A percentile compares a stretch with the other conserved stretches of the same genome.
phyloP scores from a whole-genome alignment of 2,113 vertebrate species.

The Carassius auratus region DNA sequence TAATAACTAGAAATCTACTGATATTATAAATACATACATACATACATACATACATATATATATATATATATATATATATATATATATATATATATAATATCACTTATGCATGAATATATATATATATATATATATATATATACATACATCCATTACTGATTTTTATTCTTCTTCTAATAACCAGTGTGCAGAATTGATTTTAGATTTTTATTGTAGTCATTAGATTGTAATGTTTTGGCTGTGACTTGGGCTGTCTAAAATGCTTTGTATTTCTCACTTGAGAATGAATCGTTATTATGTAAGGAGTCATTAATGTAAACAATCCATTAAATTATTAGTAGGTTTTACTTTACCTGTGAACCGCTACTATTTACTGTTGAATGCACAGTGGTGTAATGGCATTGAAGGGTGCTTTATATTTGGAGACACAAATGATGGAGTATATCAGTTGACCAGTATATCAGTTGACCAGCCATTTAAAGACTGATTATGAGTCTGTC shows the following conservation, averaged over 20 bases:
- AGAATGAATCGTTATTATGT: not conserved
- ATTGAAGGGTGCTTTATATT: not conserved
- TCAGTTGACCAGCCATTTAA: not conserved
- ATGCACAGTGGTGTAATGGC: not conserved
- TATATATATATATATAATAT: too few relatives aligned
- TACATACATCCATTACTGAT: not conserved
- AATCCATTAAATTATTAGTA: not conserved
- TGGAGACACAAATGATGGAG: not conserved
- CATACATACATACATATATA: too few relatives aligned
- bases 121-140: too few relatives aligned
- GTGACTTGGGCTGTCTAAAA: not conserved
- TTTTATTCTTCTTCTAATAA: not conserved
- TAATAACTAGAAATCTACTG: not conserved
- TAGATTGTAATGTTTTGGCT: not conserved
- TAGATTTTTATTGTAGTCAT: not conserved
- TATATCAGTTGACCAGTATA: not conserved
- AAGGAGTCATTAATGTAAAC: constrained; percentile 6
- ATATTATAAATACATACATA: too few relatives aligned
- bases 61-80: too few relatives aligned
- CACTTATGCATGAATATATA: too few relatives aligned
- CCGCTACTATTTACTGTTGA: not conserved
- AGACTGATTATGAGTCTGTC: not conserved
- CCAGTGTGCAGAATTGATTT: not conserved
- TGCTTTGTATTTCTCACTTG: not conserved
- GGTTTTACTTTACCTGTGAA: not conserved